Percentiles rank a stretch among this genome's conserved stretches.
phyloP scores from a whole-genome alignment of 2,888 invertebrate genomes.

The Euclidia mi region DNA sequence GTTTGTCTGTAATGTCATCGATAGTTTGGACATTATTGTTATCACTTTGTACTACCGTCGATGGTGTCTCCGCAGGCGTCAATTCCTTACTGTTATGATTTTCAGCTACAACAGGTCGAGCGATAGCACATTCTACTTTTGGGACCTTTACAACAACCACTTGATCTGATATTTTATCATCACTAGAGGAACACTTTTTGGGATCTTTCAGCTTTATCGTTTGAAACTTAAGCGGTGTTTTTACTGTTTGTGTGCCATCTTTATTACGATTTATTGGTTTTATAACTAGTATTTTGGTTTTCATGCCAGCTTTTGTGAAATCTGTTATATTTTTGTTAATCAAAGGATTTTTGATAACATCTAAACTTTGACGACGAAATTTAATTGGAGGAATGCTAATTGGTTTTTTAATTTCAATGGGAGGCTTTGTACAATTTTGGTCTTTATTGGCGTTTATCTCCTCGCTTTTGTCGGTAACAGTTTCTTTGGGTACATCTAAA shows the following conservation, averaged over 20 bases:
- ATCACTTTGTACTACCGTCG: slow-evolving; percentile 16
- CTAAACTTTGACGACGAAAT: slow-evolving; percentile 79
- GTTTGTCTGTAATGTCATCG: slow-evolving; percentile 16
- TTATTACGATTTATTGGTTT: slow-evolving; percentile 82
- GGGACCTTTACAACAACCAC: slow-evolving; percentile 83
- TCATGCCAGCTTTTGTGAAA: slow-evolving; percentile 83
- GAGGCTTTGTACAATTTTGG: slow-evolving; percentile 36
- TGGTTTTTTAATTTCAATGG: slow-evolving; percentile 54
- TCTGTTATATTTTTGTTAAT: slow-evolving; percentile 83
- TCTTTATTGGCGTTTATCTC: slow-evolving; percentile 24
- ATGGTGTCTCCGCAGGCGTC: slow-evolving; percentile 10
- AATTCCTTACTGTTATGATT: slow-evolving; percentile 34
- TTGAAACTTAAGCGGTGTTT: slow-evolving; percentile 78
- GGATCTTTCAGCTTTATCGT: slow-evolving; percentile 93
- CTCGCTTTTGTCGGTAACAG: slow-evolving; percentile 18
- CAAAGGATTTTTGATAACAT: slow-evolving; percentile 82
- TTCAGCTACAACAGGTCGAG: slow-evolving; percentile 53
- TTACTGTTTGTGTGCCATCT: slow-evolving; percentile 69
- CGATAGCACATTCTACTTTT: slow-evolving; percentile 72
- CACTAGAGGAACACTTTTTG: slow-evolving; percentile 66
- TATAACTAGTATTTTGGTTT: slow-evolving; percentile 85
- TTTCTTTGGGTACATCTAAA: slow-evolving; percentile 31
- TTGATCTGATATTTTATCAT: slow-evolving; percentile 76
- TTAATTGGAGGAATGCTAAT: slow-evolving; percentile 75
- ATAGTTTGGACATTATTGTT: slow-evolving; percentile 18